Evolutionary conservation across 1,140 invertebrate species (phyloP), one percentile per base, ranked within the genome.

Genomic region (Zophobas atratus): DNA sequence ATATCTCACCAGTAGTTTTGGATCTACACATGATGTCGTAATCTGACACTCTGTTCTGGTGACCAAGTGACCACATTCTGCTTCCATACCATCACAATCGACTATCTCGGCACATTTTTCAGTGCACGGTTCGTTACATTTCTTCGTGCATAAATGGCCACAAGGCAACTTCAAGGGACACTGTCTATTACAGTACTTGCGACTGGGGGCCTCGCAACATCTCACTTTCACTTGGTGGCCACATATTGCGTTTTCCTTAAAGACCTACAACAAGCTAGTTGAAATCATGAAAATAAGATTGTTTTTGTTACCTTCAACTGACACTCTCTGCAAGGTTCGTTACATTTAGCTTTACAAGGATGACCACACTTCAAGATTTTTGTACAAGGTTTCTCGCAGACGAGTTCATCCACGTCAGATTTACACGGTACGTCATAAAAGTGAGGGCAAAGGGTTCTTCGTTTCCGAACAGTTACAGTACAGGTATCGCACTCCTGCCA

Each of bases 401-500:
- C 34, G 1, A 80, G 79, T 0, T 81, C 79, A 55, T 89, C 84
- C 0, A 87, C 82, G 71, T 88, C 82, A 8, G 71, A 6, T 39
- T 78, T 80, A 77, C 90, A 91, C 0, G 82, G 63, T 0, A 89
- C 81, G 4, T 72, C 78, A n/a, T 82, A 82, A n/a, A 75, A 74
- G 77, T 90, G 89, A 53, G 86, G 85, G 79, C 89, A 90, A 32
- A 73, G 82, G 1, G 82, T 82, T 41, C 88, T 84, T n/a, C 82
- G 84, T 78, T 89, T 90, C n/a, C 72, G 57, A 8, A 90, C 87
- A 20, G 63, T 46, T 6, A 90, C 84, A 8, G 80, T 76, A 81
- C 90, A 91, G 1, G 81, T 6, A 20, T 85, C 85, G 82, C 91
- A 92, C n/a, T 83, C 81, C 79, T 90, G 87, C 76, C 83, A 84